These are phyloP conservation scores for Grammomys surdaster DNA, from an alignment of 2,113 vertebrate species.

Conservation along the genomic window DNA sequence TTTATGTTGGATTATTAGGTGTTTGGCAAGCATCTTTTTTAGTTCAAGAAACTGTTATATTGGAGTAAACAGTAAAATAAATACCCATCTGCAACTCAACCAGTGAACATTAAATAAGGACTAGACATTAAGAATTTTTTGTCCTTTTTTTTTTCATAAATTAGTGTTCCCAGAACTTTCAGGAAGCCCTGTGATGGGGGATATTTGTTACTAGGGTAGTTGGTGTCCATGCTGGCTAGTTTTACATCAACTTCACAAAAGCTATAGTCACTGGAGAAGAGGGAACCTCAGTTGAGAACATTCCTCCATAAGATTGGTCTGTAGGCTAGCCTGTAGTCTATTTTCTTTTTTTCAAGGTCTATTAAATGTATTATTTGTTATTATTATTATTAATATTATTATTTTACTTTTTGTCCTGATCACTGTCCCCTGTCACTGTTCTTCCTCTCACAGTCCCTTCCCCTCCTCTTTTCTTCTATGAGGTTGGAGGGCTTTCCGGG, in stretches of 20 bases:
- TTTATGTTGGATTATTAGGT: background rate
- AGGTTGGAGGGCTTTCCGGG: too few species aligned
- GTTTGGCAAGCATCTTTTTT: background rate
- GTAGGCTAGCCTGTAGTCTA: background rate
- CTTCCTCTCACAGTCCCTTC: too few species aligned
- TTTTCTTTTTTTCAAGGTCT: background rate
- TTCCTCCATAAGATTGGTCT: background rate
- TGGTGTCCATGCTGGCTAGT: background rate
- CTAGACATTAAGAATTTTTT: background rate
- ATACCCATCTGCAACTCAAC: background rate
- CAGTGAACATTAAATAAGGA: background rate
- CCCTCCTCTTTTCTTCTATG: too few species aligned
- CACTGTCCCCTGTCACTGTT: too few species aligned
- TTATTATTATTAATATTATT: too few species aligned
- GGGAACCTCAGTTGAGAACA: background rate
- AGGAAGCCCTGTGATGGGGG: too few species aligned
- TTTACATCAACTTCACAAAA: background rate
- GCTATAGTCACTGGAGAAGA: background rate
- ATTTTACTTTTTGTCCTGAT: too few species aligned
- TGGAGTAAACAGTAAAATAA: background rate
- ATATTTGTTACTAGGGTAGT: background rate
- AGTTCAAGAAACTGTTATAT: background rate
- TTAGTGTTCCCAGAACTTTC: background rate
- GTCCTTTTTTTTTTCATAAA: slow-evolving; percentile 24
- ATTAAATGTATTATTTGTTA: too few species aligned